Evolutionary conservation across 2,888 invertebrate genomes (phyloP), one percentile per base, ranked within the genome.

Genomic region (Synanthedon formicaeformis): DNA sequence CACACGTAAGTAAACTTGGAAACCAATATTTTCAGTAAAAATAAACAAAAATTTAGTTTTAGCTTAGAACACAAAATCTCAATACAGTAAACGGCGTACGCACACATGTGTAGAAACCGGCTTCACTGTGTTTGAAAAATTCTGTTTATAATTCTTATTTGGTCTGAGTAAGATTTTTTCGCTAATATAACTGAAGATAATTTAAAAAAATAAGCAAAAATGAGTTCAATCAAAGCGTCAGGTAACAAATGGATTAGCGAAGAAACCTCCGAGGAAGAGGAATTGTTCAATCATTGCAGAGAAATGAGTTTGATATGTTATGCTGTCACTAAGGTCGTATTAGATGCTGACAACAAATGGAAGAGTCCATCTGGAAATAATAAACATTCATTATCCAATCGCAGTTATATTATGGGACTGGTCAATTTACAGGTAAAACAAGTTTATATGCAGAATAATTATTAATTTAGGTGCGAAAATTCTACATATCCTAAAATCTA

Each of bases 211-310:
- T 34, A 34, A 34, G 34, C 34, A 34, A 70, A 62, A 58, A 82
- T 81, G 78, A 65, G 69, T 53, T 60, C 75, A 41, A 66, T 63
- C 56, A 81, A 75, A 71, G 65, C 76, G 53, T 66, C 71, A 40
- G 73, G 69, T 57, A 83, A 78, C 57, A 84, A 82, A 76, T 90
- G 90, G 90, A 78, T 91, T 18, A 89, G 89, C 58, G 76, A 87
- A 51, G 89, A 90, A 65, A 80, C 79, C 1, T 67, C 73, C 1
- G 89, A 90, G 1, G 86, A 88, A 56, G 81, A 83, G 54, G 81
- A 78, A 41, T 62, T 89, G 27, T 91, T 89, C 63, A 66, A 62
- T 41, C 85, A 88, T 57, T 89, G 89, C 60, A 83, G 78, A 53
- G 85, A 88, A 59, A 81, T 91, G 71, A 85, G 87, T 61, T 69